Percentiles rank a stretch among this genome's conserved stretches.
phyloP scores from a whole-genome alignment of 2,888 invertebrate genomes.

The Eristalis tenax region DNA sequence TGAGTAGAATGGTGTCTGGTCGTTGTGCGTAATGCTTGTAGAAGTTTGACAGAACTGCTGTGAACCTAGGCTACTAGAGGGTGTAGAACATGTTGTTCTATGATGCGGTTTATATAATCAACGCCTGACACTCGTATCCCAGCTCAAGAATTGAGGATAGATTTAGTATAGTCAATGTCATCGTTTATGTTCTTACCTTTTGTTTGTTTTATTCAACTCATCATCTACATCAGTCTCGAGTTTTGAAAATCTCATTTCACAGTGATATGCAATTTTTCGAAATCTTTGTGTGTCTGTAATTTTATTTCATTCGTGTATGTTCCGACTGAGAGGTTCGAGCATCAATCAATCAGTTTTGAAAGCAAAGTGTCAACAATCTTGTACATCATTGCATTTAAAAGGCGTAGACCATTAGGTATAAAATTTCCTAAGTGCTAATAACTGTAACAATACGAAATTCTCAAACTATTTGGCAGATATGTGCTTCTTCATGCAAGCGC shows the following conservation, averaged over 20 bases:
- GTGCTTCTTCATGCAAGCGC: constrained; percentile 41
- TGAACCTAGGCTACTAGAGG: background rate
- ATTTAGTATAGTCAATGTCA: background rate
- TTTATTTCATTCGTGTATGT: background rate
- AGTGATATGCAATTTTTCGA: background rate
- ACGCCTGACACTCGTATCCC: background rate
- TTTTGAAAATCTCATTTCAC: background rate
- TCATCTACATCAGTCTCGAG: background rate
- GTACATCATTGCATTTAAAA: background rate
- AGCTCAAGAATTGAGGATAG: background rate
- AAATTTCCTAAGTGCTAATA: constrained; percentile 18
- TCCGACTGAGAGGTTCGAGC: background rate
- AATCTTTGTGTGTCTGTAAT: background rate
- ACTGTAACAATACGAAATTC: constrained; percentile 16
- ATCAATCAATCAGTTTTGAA: background rate
- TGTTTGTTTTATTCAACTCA: background rate
- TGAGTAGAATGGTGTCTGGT: background rate
- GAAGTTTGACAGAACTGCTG: background rate
- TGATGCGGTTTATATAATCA: background rate
- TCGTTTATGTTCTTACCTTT: background rate
- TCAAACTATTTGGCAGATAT: constrained; percentile 36
- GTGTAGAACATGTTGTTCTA: background rate
- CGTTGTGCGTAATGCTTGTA: background rate
- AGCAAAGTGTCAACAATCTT: background rate
- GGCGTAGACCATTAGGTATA: background rate